Percentiles rank a stretch among this genome's conserved stretches.
These are phyloP conservation scores for Acridotheres tristis DNA, from an alignment of 2,797 vertebrate genomes.

Conservation along the genomic window DNA sequence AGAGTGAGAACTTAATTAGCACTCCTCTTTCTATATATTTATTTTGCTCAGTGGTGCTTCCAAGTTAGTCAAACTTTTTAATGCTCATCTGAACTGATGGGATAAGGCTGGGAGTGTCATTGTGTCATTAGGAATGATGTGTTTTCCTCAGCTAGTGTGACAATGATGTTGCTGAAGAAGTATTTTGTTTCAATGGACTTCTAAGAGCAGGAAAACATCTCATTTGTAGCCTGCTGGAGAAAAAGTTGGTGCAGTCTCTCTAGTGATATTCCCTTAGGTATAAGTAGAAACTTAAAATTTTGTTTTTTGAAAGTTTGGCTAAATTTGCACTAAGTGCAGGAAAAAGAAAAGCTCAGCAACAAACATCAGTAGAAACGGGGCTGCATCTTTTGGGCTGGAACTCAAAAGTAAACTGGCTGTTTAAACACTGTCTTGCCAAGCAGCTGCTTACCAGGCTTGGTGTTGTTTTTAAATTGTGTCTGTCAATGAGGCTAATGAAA, in stretches of 20 bases:
- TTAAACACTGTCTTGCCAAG: background rate
- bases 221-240: background rate
- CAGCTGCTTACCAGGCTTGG: background rate
- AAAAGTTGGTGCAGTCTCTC: background rate
- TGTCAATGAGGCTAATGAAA: fast-evolving
- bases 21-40: background rate
- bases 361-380: background rate
- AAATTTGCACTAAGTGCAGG: background rate
- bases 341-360: background rate
- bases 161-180: background rate
- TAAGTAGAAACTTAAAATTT: background rate
- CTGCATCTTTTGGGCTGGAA: background rate
- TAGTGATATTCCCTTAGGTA: background rate
- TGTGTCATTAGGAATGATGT: background rate
- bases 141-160: background rate
- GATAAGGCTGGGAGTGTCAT: fast-evolving
- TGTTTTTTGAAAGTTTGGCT: background rate
- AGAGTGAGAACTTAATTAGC: background rate
- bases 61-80: background rate
- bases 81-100: background rate
- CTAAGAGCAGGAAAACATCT: background rate
- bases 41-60: background rate
- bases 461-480: background rate
- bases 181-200: background rate
- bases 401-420: background rate